Conservation (phyloP, 2,113 vertebrate genomes). For the Sterna hirundo region DNA sequence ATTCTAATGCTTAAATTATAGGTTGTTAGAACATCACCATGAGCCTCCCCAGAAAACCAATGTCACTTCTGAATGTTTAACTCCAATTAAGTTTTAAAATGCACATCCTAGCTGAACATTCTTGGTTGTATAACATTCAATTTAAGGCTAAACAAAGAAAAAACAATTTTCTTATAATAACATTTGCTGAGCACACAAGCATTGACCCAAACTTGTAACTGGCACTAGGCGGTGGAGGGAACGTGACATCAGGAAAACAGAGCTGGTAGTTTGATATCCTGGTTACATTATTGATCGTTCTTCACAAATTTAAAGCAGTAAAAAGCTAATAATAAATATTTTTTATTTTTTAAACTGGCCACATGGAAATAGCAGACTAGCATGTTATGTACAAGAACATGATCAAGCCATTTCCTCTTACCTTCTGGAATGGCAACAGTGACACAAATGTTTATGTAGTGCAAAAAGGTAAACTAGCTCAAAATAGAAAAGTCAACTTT, state of each 20-base stretch:
- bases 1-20: neutral
- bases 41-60: neutral
- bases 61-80: neutral
- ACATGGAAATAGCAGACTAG: neutral
- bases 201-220: neutral
- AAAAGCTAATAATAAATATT: neutral
- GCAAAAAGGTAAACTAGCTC: neutral
- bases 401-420: neutral
- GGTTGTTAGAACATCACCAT: neutral
- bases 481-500: neutral
- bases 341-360: neutral
- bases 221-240: neutral
- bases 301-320: neutral
- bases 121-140: neutral
- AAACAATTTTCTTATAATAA: neutral
- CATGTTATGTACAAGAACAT: neutral
- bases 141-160: neutral
- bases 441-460: neutral
- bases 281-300: neutral
- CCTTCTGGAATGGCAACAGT: neutral
- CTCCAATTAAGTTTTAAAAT: neutral
- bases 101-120: neutral
- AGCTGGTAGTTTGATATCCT: neutral
- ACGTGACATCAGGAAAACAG: neutral
- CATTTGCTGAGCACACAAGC: neutral